Evolutionary conservation across 2,797 vertebrate genomes (phyloP), one percentile per base, ranked within the genome.

Genomic region (Premnoplex brunnescens): DNA sequence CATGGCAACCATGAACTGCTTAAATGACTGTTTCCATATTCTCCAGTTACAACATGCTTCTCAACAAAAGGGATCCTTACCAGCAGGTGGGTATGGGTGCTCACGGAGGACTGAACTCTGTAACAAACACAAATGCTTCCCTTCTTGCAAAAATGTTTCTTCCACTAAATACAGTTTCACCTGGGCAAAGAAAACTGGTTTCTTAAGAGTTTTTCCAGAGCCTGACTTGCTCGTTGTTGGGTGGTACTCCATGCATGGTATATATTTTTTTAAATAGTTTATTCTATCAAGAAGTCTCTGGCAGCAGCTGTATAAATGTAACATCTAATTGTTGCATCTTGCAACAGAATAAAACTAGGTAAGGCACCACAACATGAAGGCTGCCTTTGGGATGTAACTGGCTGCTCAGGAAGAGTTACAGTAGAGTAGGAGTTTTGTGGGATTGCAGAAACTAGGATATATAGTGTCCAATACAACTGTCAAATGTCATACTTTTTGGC

Each of bases 1-100:
- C 67, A 99, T 99, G 99, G 99, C 99, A 95, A 99, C 99, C 75
- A 99, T 99, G 98, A 99, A 98, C 98, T 99, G 99, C 97, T 98
- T 99, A 95, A 99, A 98, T 60, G 99, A 99, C 97, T 99, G 99
- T 97, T 99, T 99, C 97, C 99, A 99, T 93, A 99, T 99, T 97
- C 98, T 99, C 55, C 99, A 99, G 97, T 97, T 99, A 92, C 99
- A 99, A 94, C 99, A 99, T 91, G 97, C 99, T 49, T 98, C 99
- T 67, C 98, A 99, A 8, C 99, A 99, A 93, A 99, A 98, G 77
- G 96, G 98, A 84, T 98, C 98, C 46, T 97, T 99, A 74, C 98
- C 98, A 97, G 73, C 97, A 96, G 99, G 99, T 99, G 80, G 97
- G 98, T 97, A 56, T 32, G 76, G 56, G 41, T 85, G 74, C 60